A percentile compares a stretch with the other conserved stretches of the same genome.
Conservation (phyloP, 2,113 vertebrate species). For the Irena cyanogastra region DNA sequence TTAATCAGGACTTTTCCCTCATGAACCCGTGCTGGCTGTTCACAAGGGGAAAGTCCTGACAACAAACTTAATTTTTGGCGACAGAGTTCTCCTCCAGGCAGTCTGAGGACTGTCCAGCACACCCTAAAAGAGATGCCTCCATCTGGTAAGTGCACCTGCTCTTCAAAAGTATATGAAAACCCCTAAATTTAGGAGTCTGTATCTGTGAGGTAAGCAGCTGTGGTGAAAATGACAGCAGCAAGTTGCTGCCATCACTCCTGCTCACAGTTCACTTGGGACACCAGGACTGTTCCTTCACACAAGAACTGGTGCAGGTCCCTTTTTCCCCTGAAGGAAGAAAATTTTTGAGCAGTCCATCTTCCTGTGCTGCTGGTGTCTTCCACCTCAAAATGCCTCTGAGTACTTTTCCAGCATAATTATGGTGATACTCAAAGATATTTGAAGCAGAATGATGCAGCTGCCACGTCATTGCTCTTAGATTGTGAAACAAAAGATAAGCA, state of each 20-base stretch:
- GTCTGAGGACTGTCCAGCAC: neutral
- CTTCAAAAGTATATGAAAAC: neutral
- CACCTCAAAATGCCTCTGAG: neutral
- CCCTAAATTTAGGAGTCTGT: neutral
- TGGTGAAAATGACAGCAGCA: neutral
- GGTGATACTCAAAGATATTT: neutral
- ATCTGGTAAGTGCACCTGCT: neutral
- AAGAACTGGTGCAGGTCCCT: neutral
- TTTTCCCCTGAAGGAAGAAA: neutral
- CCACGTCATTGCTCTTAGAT: neutral
- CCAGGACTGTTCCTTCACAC: neutral
- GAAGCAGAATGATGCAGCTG: neutral
- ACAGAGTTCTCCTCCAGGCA: neutral
- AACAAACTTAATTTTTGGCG: neutral
- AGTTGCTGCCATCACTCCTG: neutral
- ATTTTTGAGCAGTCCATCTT: neutral
- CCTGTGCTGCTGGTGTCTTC: neutral
- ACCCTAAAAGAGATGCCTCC: neutral
- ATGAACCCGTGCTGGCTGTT: neutral
- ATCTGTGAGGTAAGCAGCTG: neutral
- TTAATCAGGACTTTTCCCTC: neutral
- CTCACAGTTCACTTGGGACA: neutral
- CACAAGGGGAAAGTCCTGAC: accelerated
- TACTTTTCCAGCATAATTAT: neutral
- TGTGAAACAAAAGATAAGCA: neutral